Conservation (phyloP, 2,113 vertebrate genomes). For the Procapra przewalskii region DNA sequence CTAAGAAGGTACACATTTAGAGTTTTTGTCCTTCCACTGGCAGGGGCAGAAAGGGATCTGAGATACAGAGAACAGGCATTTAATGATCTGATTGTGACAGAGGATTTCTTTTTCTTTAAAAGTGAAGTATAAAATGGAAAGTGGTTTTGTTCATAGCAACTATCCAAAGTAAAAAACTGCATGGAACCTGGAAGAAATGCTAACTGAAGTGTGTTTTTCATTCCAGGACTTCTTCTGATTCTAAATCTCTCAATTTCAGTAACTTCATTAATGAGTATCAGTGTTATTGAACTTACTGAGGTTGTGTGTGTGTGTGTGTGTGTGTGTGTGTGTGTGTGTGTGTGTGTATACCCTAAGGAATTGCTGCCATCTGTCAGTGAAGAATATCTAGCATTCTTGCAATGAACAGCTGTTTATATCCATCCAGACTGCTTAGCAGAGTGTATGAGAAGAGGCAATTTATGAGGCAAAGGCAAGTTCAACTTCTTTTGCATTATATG, state of each 20-base stretch:
- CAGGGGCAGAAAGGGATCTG: background rate
- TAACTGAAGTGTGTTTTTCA: background rate
- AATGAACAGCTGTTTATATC: constrained; percentile 62
- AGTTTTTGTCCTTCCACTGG: background rate
- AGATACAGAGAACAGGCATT: background rate
- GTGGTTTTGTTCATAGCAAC: background rate
- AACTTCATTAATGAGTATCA: constrained; percentile 15
- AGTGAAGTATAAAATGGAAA: background rate
- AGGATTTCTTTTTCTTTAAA: background rate
- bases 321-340: background rate
- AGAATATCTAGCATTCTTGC: constrained; percentile 44
- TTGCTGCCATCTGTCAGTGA: constrained; percentile 63
- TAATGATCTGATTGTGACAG: background rate
- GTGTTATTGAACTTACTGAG: constrained; percentile 16
- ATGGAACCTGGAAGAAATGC: background rate
- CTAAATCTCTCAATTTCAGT: constrained; percentile 29
- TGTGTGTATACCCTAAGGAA: background rate
- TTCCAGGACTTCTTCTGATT: background rate
- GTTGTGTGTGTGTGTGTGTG: background rate
- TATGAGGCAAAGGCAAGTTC: constrained; percentile 42
- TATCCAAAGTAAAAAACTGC: background rate
- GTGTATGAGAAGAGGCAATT: constrained; percentile 47
- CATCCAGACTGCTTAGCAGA: constrained; percentile 46
- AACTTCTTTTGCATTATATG: background rate
- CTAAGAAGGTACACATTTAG: background rate